Conservation (phyloP, 1,140 invertebrate species). For the Bombus balteatus region DNA sequence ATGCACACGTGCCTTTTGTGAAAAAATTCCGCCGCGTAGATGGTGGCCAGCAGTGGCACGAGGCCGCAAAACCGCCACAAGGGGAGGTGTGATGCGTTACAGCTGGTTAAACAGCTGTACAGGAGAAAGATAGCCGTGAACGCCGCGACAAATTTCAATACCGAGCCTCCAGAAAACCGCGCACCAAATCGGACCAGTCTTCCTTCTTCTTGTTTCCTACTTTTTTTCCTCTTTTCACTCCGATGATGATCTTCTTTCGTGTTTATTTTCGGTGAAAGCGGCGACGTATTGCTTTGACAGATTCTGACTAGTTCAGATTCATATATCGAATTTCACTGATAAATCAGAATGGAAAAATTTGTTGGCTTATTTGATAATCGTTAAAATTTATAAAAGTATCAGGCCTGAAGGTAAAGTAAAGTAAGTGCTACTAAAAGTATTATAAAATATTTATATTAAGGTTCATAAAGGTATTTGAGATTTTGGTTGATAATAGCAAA, state of each 20-base stretch:
- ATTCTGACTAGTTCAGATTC: background rate
- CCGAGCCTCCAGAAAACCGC: slow-evolving; percentile 39
- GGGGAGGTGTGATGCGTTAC: slow-evolving; percentile 69
- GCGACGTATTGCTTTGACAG: background rate
- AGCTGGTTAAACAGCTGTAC: slow-evolving; percentile 75
- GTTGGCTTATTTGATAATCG: no score
- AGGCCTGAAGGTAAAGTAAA: no score
- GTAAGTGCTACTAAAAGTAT: no score
- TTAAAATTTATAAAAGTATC: no score
- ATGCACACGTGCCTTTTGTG: slow-evolving; percentile 66
- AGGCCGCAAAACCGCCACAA: slow-evolving; percentile 27
- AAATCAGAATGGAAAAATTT: background rate
- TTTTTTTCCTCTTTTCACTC: background rate
- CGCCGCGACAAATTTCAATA: slow-evolving; percentile 66
- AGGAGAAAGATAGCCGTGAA: slow-evolving; percentile 67
- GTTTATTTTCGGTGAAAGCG: slow-evolving; percentile 13
- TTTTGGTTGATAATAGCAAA: no score
- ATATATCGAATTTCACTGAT: no score
- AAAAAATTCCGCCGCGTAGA: slow-evolving; percentile 63
- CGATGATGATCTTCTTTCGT: background rate
- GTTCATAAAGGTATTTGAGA: no score
- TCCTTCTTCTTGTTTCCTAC: background rate
- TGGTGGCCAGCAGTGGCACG: slow-evolving; percentile 13
- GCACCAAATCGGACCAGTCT: slow-evolving; percentile 43
- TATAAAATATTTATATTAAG: no score